These are phyloP conservation scores for Drosophila pseudoananassae DNA, from an alignment of 1,140 invertebrate species.

Conservation along the genomic window DNA sequence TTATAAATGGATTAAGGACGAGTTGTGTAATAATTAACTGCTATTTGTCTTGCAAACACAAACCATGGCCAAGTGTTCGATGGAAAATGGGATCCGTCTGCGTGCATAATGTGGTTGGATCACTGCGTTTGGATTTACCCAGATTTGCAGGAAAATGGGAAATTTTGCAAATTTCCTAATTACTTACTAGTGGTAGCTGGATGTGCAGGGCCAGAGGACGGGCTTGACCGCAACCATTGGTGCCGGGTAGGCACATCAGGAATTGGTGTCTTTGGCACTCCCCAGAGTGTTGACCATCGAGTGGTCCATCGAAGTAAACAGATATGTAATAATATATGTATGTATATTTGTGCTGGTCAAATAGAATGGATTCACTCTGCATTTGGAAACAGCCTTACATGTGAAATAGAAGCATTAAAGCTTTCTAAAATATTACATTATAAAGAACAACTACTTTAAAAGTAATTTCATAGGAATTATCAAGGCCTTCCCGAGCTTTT, in stretches of 20 bases:
- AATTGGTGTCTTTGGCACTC: conserved; percentile 33
- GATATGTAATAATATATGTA: conserved; percentile 40
- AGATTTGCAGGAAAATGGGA: conserved; percentile 52
- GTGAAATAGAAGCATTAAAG: neutral
- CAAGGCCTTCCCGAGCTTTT: no score
- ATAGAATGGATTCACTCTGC: neutral
- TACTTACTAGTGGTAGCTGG: conserved; percentile 56
- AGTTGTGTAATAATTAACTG: conserved; percentile 65
- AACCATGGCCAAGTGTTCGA: conserved; percentile 18
- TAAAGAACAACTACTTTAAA: no score
- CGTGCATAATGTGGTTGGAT: conserved; percentile 36
- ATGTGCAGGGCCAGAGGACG: neutral
- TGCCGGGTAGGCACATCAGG: neutral
- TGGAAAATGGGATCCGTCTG: conserved; percentile 33
- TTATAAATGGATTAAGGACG: conserved; percentile 57
- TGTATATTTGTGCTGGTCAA: conserved; percentile 34
- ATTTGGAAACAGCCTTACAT: neutral
- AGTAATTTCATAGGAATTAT: no score
- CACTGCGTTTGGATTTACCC: conserved; percentile 4
- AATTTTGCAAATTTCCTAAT: conserved; percentile 76
- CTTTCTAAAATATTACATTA: no score
- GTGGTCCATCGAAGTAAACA: conserved; percentile 32
- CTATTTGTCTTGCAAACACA: conserved; percentile 55
- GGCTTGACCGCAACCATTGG: conserved; percentile 6
- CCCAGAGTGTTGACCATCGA: conserved; percentile 11